Evolutionary conservation across 2,888 invertebrate genomes (phyloP).

Genomic region (Lamellibrachia satsuma): DNA sequence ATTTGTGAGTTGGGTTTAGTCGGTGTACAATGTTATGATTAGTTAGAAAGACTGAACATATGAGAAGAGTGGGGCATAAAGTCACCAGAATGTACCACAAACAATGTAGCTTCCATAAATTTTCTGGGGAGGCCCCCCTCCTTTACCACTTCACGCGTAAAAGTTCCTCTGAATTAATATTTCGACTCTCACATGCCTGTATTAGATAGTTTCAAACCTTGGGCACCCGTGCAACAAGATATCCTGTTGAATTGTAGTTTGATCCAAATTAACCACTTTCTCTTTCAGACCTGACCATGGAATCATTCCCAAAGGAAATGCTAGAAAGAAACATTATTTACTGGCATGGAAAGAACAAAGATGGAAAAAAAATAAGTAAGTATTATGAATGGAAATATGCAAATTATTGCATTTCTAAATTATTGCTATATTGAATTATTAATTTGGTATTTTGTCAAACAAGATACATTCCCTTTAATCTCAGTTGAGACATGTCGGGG

Average conservation of each 20-base stretch:
- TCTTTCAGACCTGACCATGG: constrained; percentile 68
- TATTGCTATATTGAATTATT: not conserved
- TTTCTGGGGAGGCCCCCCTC: no score
- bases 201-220: not conserved
- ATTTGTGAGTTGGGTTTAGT: no score
- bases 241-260: not conserved
- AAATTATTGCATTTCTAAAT: not conserved
- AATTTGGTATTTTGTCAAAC: no score
- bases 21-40: no score
- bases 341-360: constrained; percentile 80
- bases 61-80: no score
- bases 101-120: no score
- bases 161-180: no score
- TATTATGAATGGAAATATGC: constrained; percentile 18
- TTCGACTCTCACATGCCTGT: not conserved
- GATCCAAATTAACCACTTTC: not conserved
- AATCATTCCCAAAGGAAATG: constrained; percentile 76
- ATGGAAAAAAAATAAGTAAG: constrained; percentile 71
- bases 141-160: no score
- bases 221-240: not conserved
- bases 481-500: no score
- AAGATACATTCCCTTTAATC: no score
- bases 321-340: constrained; percentile 74
- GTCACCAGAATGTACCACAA: no score
- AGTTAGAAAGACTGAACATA: no score